Evolutionary conservation across 1,140 invertebrate species (phyloP).

Genomic region (Mactra quadrangularis): DNA sequence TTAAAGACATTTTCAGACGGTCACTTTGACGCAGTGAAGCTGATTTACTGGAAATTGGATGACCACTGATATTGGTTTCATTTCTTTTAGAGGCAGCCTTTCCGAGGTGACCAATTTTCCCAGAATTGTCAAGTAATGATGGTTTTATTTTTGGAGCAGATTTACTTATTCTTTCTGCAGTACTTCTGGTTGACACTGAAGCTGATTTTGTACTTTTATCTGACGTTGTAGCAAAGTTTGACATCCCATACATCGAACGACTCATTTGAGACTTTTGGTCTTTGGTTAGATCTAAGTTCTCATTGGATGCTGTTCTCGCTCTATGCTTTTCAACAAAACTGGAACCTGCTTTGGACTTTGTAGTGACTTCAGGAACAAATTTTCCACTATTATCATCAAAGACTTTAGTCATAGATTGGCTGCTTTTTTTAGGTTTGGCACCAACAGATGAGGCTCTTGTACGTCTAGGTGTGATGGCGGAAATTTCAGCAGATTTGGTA

Average conservation of each 20-base stretch:
- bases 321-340: constrained; percentile 4
- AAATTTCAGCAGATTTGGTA: no score
- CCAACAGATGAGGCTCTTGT: constrained; percentile 1
- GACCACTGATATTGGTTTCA: background rate
- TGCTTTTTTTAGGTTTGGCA: background rate
- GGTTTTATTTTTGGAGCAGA: constrained; percentile 32
- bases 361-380: constrained; percentile 1
- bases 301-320: background rate
- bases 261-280: no score
- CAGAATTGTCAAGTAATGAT: background rate
- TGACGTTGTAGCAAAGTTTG: no score
- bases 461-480: background rate
- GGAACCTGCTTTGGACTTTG: background rate
- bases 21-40: background rate
- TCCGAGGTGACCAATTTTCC: background rate
- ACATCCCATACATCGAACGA: no score
- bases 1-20: background rate
- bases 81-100: background rate
- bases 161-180: background rate
- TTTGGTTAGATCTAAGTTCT: no score
- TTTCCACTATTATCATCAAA: background rate
- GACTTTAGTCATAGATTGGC: no score
- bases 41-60: constrained; percentile 9
- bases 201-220: no score
- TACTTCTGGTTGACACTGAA: background rate